Evolutionary conservation across 2,113 vertebrate species (phyloP).

Genomic region (Rhombomys opimus): DNA sequence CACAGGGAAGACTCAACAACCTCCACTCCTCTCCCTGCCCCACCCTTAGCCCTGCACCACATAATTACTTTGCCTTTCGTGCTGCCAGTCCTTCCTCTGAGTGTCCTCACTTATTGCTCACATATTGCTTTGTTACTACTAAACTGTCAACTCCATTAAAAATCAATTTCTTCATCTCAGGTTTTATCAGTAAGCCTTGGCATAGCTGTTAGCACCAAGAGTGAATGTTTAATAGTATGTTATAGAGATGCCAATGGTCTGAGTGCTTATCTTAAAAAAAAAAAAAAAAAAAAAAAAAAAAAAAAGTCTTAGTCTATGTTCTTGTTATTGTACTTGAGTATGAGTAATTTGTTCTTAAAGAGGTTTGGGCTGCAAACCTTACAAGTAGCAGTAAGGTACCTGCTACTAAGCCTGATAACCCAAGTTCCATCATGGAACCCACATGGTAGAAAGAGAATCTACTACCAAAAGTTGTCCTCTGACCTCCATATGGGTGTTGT

Average conservation of each 20-base stretch:
- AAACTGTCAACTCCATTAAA: conserved; percentile 44
- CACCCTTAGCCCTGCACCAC: not conserved
- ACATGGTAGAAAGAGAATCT: not conserved
- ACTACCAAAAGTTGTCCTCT: not conserved
- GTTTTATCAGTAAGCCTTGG: not conserved
- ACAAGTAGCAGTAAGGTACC: too few relatives aligned
- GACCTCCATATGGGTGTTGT: not conserved
- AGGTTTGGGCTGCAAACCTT: not conserved
- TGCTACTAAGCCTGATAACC: not conserved
- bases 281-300: not conserved
- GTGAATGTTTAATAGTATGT: not conserved
- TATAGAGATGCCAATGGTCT: not conserved
- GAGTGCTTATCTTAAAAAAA: not conserved
- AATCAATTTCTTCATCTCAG: not conserved
- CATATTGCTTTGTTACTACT: conserved; percentile 47
- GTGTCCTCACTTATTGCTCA: not conserved
- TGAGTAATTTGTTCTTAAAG: not conserved
- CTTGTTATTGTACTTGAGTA: not conserved
- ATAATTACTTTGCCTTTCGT: conserved; percentile 21
- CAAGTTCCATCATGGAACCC: not conserved
- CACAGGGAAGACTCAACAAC: not conserved
- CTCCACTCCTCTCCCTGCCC: not conserved
- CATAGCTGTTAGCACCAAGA: conserved; percentile 48
- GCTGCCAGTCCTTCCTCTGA: conserved; percentile 15
- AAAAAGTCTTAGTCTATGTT: not conserved